These are phyloP conservation scores for Eptesicus fuscus DNA, from an alignment of 2,113 vertebrate genomes.

Conservation along the genomic window DNA sequence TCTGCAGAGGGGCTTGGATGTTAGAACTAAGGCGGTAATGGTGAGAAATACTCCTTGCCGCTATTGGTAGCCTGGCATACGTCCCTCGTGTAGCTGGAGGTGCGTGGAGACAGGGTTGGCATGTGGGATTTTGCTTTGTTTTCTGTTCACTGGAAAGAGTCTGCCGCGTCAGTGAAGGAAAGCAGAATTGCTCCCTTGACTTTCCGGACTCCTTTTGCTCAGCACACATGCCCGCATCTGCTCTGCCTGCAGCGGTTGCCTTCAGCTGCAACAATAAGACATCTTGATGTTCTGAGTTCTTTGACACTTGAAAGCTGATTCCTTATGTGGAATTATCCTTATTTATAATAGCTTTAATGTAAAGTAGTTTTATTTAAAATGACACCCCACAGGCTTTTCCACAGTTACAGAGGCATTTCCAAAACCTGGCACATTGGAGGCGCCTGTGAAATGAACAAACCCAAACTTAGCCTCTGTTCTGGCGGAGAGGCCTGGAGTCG, in stretches of 20 bases:
- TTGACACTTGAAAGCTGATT: background rate
- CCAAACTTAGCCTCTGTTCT: background rate
- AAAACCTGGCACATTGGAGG: background rate
- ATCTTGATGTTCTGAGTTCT: background rate
- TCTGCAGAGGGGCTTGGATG: background rate
- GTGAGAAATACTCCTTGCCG: background rate
- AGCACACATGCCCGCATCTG: background rate
- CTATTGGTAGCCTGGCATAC: background rate
- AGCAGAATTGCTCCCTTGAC: background rate
- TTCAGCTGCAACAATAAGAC: background rate
- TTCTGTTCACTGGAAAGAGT: background rate
- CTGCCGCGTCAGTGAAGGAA: background rate
- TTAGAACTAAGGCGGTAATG: background rate
- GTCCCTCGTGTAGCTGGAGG: background rate
- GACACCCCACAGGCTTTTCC: background rate
- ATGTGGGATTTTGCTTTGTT: background rate
- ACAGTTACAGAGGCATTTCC: background rate
- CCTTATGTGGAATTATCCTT: background rate
- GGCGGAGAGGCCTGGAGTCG: background rate
- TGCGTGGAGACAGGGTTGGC: background rate
- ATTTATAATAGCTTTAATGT: background rate
- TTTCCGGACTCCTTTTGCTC: background rate
- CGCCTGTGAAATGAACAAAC: background rate
- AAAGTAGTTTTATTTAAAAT: constrained; percentile 13
- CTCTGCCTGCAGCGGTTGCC: background rate